phyloP scores from a whole-genome alignment of 2,113 vertebrate species.

The Rynchops niger region DNA sequence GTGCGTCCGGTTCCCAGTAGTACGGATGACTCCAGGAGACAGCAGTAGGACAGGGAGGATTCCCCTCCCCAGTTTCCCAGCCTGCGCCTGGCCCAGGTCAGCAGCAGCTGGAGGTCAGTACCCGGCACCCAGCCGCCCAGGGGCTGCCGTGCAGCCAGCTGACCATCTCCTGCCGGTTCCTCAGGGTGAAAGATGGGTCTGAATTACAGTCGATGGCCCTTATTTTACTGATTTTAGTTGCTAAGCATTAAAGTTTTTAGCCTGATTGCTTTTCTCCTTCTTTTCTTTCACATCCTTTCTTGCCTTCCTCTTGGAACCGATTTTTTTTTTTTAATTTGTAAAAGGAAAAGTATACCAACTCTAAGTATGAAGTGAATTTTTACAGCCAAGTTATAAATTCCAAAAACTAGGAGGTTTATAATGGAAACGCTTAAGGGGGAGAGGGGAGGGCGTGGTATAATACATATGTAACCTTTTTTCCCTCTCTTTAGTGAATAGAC shows the following conservation, averaged over 20 bases:
- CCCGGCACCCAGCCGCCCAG: neutral
- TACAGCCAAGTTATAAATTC: constrained; percentile 73
- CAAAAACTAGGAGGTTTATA: constrained; percentile 64
- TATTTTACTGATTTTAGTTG: neutral
- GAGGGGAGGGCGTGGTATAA: constrained; percentile 15
- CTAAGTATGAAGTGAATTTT: constrained; percentile 66
- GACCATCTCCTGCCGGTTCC: neutral
- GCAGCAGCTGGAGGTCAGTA: neutral
- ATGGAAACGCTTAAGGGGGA: constrained; percentile 61
- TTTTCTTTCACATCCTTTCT: neutral
- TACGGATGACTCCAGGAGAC: neutral
- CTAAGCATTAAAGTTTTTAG: neutral
- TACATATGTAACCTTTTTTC: constrained; percentile 52
- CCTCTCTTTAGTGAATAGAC: constrained; percentile 73
- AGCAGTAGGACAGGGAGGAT: neutral
- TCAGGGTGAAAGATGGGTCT: neutral
- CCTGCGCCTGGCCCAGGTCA: neutral
- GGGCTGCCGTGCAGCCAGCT: neutral
- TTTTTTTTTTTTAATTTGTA: neutral
- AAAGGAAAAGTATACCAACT: constrained; percentile 60
- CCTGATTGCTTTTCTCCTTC: neutral
- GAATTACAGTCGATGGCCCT: neutral
- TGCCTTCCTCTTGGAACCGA: neutral
- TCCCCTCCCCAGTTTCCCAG: neutral
- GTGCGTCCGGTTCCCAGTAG: neutral